Evolutionary conservation across 2,888 invertebrate species (phyloP).

Genomic region (Herminia tarsipennalis): DNA sequence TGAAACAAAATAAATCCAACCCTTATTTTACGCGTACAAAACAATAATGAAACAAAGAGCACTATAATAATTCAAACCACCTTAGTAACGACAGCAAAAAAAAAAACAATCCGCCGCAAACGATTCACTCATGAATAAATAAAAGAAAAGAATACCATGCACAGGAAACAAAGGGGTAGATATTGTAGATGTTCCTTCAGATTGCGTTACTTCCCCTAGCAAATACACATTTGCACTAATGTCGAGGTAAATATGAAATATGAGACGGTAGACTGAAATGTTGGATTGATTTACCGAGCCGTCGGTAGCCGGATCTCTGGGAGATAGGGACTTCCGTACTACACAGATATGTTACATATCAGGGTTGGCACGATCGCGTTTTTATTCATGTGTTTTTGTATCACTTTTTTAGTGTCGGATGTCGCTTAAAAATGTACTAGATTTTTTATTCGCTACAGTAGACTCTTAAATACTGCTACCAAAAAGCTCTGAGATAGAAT

Average conservation of each 20-base stretch:
- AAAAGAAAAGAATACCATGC: conserved; percentile 40
- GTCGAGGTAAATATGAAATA: conserved; percentile 66
- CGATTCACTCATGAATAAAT: conserved; percentile 47
- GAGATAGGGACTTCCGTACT: conserved; percentile 44
- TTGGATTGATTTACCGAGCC: conserved; percentile 68
- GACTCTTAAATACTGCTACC: too few relatives aligned
- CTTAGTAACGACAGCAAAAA: conserved; percentile 36
- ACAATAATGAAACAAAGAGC: conserved; percentile 8
- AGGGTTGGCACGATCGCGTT: conserved; percentile 30
- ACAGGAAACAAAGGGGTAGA: conserved; percentile 39
- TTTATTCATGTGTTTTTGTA: neutral
- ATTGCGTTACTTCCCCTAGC: conserved; percentile 52
- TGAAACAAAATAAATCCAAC: too few relatives aligned
- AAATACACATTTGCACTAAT: conserved; percentile 66
- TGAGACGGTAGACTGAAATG: conserved; percentile 58
- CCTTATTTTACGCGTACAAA: neutral
- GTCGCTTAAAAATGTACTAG: neutral
- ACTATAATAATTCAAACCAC: conserved; percentile 15
- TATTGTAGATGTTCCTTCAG: conserved; percentile 39
- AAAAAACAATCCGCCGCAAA: conserved; percentile 40
- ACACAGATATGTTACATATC: conserved; percentile 30
- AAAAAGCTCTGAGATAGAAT: too few relatives aligned
- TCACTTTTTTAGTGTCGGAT: neutral
- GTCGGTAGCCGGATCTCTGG: conserved; percentile 56
- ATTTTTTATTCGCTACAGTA: neutral